These are phyloP conservation scores for Clarias batrachus DNA, from an alignment of 2,113 vertebrate genomes.

Conservation along the genomic window DNA sequence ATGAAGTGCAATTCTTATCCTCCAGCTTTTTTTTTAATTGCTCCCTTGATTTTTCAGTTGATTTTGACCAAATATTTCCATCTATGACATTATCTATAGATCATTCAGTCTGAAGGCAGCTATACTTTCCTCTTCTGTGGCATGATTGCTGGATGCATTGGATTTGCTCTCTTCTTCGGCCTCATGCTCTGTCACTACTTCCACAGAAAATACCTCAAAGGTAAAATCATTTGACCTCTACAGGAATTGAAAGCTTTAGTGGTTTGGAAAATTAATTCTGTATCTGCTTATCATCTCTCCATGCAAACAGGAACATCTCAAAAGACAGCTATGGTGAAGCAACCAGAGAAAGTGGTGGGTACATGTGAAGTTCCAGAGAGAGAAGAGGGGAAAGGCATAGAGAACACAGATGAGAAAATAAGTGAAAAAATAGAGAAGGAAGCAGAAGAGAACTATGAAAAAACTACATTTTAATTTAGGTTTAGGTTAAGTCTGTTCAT, in stretches of 20 bases:
- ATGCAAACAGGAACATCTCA: constrained; percentile 63
- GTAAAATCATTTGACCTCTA: constrained; percentile 62
- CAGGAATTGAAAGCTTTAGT: background rate
- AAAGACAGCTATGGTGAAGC: constrained; percentile 68
- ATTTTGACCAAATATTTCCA: constrained; percentile 23
- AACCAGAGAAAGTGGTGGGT: constrained; percentile 37
- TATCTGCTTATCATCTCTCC: background rate
- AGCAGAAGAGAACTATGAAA: background rate
- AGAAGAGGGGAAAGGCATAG: background rate
- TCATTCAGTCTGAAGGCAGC: constrained; percentile 86
- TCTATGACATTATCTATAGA: constrained; percentile 66
- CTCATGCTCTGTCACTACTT: constrained; percentile 87
- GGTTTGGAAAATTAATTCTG: background rate
- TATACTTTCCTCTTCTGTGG: constrained; percentile 94
- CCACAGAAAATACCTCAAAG: constrained; percentile 81
- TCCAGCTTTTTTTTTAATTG: background rate
- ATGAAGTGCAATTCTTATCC: constrained; percentile 57
- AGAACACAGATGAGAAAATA: background rate
- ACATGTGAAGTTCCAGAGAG: background rate
- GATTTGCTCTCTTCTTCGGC: constrained; percentile 81
- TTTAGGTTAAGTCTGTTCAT: no score
- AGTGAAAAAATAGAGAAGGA: background rate
- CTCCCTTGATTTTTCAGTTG: background rate
- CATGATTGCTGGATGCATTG: constrained; percentile 83
- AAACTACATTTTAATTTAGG: no score